Percentiles rank a stretch among this genome's conserved stretches.
These are phyloP conservation scores for Macrotis lagotis DNA, from an alignment of 2,113 vertebrate species.

Conservation along the genomic window DNA sequence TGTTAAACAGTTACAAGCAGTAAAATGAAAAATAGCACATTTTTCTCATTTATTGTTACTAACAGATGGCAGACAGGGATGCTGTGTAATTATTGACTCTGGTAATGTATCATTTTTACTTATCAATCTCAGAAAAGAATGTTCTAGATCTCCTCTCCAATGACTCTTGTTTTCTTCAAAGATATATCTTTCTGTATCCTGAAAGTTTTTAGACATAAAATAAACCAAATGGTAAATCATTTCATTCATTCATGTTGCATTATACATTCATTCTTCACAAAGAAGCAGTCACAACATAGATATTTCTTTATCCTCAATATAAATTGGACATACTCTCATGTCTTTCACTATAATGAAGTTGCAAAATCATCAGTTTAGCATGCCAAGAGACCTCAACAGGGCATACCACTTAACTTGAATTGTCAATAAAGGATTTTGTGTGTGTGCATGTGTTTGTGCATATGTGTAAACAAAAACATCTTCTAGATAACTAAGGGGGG, in stretches of 20 bases:
- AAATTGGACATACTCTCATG: neutral
- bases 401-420: neutral
- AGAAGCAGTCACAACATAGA: neutral
- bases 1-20: neutral
- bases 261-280: neutral
- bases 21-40: neutral
- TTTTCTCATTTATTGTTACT: neutral
- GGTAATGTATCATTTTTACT: neutral
- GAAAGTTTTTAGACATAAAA: neutral
- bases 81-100: neutral
- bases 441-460: no score
- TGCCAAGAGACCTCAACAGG: constrained; percentile 1
- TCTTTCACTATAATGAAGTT: neutral
- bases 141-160: fast-evolving
- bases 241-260: constrained; percentile 21
- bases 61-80: neutral
- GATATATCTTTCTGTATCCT: neutral
- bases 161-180: neutral
- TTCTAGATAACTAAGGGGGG: no score
- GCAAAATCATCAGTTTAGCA: neutral
- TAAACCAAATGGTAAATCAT: neutral
- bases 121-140: neutral
- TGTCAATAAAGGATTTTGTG: neutral
- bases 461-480: neutral
- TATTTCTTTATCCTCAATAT: neutral